Evolutionary conservation across 2,888 invertebrate species (phyloP).

Genomic region (Megamerina dolium): DNA sequence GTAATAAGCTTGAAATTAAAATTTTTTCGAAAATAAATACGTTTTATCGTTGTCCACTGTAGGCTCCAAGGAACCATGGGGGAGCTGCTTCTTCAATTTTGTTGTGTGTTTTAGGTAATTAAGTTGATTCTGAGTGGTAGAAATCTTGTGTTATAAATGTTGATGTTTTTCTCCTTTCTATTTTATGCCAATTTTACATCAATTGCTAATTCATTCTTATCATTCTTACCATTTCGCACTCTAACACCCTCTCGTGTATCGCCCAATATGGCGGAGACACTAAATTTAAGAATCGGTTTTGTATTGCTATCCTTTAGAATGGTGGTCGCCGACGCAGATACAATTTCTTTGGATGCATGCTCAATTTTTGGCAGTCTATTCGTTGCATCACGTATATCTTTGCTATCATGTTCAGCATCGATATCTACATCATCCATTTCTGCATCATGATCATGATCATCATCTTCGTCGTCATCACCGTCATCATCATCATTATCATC

Average conservation of each 20-base stretch:
- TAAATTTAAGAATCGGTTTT: constrained; percentile 83
- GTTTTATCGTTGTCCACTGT: not conserved
- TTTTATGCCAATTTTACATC: not conserved
- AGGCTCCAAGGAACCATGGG: too few species aligned
- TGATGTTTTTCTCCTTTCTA: constrained; percentile 6
- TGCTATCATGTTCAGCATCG: constrained; percentile 18
- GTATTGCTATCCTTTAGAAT: constrained; percentile 49
- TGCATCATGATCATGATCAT: constrained; percentile 32
- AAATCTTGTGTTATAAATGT: not conserved
- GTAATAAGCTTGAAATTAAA: too few species aligned
- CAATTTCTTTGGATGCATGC: constrained; percentile 22
- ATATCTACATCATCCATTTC: constrained; percentile 31
- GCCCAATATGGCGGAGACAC: constrained; percentile 86
- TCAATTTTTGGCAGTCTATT: constrained; percentile 38
- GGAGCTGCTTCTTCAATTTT: too few species aligned
- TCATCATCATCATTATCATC: constrained; percentile 33
- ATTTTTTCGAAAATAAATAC: not conserved
- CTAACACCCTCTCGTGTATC: constrained; percentile 50
- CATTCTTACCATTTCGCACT: constrained; percentile 48
- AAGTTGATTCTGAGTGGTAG: not conserved
- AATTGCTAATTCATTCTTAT: not conserved
- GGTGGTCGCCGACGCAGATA: constrained; percentile 35
- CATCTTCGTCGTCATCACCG: constrained; percentile 28
- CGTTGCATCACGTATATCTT: constrained; percentile 17
- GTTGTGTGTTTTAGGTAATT: not conserved